Evolutionary conservation across 2,113 vertebrate species (phyloP).

Genomic region (Podarcis muralis): DNA sequence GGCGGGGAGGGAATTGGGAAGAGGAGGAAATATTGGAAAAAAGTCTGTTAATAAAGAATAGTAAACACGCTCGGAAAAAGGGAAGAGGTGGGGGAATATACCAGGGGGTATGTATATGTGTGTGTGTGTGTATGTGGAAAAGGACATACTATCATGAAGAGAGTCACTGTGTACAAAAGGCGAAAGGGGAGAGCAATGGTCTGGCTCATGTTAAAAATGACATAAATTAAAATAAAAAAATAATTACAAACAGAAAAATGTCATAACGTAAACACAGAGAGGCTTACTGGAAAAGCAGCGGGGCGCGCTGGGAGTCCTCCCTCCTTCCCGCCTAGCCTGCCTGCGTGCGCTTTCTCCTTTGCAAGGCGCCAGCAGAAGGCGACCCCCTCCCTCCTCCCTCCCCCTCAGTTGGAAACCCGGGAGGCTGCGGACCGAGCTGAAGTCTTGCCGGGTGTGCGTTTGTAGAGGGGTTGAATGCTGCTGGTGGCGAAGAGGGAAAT

Average conservation of each 20-base stretch:
- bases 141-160: slow-evolving; percentile 82
- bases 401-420: background rate
- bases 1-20: too few relatives aligned
- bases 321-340: background rate
- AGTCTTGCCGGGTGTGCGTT: too few relatives aligned
- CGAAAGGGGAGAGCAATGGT: slow-evolving; percentile 52
- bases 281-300: slow-evolving; percentile 58
- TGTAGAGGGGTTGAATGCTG: background rate
- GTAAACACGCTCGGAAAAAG: slow-evolving; percentile 61
- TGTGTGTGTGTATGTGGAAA: slow-evolving; percentile 38
- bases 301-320: slow-evolving; percentile 43
- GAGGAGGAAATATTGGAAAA: slow-evolving; percentile 67
- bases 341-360: background rate
- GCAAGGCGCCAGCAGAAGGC: rapidly evolving
- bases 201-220: slow-evolving; percentile 83
- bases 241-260: slow-evolving; percentile 77
- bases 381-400: too few relatives aligned
- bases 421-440: background rate
- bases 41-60: slow-evolving; percentile 14
- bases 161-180: slow-evolving; percentile 79
- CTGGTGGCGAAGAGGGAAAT: background rate
- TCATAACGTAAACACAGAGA: slow-evolving; percentile 72
- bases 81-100: slow-evolving; percentile 19
- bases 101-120: slow-evolving; percentile 57
- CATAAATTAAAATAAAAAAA: slow-evolving; percentile 84